phyloP scores from a whole-genome alignment of 2,888 invertebrate species.

The Diarsia dahlii region DNA sequence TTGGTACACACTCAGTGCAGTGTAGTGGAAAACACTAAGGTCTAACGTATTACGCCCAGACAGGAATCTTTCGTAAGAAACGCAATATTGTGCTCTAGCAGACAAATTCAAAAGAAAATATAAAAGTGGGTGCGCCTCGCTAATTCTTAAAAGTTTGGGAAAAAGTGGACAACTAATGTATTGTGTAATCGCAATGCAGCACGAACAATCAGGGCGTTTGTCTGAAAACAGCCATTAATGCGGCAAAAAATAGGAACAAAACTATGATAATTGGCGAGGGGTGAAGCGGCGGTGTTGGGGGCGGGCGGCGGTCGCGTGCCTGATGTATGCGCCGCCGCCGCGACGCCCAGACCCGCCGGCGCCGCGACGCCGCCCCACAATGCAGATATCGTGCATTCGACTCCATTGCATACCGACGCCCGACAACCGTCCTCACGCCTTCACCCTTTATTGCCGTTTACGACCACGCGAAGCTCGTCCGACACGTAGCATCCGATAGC shows the following conservation, averaged over 20 bases:
- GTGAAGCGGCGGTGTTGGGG: slow-evolving; percentile 61
- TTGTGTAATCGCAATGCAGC: slow-evolving; percentile 66
- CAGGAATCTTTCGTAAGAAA: background rate
- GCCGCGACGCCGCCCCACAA: slow-evolving; percentile 86
- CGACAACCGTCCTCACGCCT: slow-evolving; percentile 76
- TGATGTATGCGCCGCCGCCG: slow-evolving; percentile 90
- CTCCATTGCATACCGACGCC: slow-evolving; percentile 72
- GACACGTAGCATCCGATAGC: slow-evolving; percentile 20
- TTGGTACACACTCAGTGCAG: background rate
- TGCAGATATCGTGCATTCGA: slow-evolving; percentile 89
- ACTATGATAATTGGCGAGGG: slow-evolving; percentile 84
- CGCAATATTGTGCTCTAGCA: background rate
- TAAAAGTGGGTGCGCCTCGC: background rate
- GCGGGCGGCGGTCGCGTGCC: slow-evolving; percentile 83
- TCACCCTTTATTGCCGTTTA: slow-evolving; percentile 75
- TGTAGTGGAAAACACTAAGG: background rate
- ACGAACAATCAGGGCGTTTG: slow-evolving; percentile 66
- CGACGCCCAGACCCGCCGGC: slow-evolving; percentile 89
- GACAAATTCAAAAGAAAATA: background rate
- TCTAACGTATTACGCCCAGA: background rate
- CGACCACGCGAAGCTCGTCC: slow-evolving; percentile 73
- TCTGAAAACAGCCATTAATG: slow-evolving; percentile 73
- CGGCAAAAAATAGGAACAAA: slow-evolving; percentile 81
- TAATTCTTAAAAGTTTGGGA: background rate
- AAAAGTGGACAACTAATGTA: slow-evolving; percentile 34